These are phyloP conservation scores for Scophthalmus maximus DNA, from an alignment of 2,113 vertebrate genomes.

Conservation along the genomic window DNA sequence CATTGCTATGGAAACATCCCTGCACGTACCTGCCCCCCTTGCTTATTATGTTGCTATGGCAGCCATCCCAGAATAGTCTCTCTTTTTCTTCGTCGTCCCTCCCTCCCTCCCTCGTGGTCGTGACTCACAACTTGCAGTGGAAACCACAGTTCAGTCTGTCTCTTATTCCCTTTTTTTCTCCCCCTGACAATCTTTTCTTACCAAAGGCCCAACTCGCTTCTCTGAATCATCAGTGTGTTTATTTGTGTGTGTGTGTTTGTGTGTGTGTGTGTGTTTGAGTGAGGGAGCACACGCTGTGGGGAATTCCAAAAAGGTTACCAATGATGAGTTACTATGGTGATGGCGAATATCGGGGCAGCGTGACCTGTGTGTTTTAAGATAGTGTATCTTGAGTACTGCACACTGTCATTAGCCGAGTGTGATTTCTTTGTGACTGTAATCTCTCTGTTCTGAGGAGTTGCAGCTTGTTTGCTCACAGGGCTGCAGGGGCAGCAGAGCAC, in stretches of 20 bases:
- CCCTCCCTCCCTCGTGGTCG: conserved; percentile 80
- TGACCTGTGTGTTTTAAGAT: conserved; percentile 60
- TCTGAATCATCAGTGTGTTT: conserved; percentile 69
- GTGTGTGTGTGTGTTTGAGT: conserved; percentile 29
- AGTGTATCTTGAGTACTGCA: conserved; percentile 46
- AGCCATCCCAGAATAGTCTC: conserved; percentile 86
- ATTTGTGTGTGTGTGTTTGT: conserved; percentile 24
- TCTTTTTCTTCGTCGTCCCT: conserved; percentile 33
- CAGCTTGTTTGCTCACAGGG: conserved; percentile 27
- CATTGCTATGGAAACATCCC: conserved; percentile 83
- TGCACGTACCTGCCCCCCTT: conserved; percentile 78
- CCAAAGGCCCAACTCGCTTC: conserved; percentile 63
- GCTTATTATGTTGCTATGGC: conserved; percentile 86
- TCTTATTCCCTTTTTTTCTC: conserved; percentile 77
- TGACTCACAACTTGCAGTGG: conserved; percentile 85
- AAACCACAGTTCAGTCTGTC: conserved; percentile 85
- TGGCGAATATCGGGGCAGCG: conserved; percentile 58
- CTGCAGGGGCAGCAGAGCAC: background rate
- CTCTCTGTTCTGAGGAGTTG: conserved; percentile 47
- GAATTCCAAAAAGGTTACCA: conserved; percentile 75
- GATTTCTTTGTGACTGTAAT: conserved; percentile 50
- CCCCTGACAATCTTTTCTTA: conserved; percentile 69
- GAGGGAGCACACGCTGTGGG: conserved; percentile 52
- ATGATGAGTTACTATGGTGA: conserved; percentile 78
- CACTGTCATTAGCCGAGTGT: conserved; percentile 41